Conservation (phyloP, 1,140 invertebrate species). For the Plodia interpunctella region DNA sequence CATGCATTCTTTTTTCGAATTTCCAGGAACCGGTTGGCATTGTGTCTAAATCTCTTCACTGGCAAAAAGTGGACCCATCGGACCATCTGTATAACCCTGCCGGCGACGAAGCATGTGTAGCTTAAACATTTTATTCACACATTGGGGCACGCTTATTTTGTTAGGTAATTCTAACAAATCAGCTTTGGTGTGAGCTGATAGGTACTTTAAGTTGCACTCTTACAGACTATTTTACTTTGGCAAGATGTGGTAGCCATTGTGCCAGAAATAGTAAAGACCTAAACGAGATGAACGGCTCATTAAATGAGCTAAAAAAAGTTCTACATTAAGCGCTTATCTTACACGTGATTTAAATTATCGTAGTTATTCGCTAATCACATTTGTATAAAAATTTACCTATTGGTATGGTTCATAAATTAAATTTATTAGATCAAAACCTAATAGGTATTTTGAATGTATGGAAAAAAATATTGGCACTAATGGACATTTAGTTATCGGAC, state of each 20-base stretch:
- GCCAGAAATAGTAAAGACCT: not conserved
- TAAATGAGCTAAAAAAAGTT: not conserved
- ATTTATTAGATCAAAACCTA: too few relatives aligned
- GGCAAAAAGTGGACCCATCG: conserved; percentile 62
- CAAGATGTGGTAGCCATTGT: not conserved
- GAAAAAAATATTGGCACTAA: too few relatives aligned
- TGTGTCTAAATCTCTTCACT: conserved; percentile 59
- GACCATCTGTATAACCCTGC: conserved; percentile 63
- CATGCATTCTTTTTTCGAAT: conserved; percentile 17
- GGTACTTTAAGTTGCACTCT: not conserved
- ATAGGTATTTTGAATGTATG: too few relatives aligned
- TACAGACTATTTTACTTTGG: not conserved
- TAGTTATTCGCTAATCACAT: not conserved
- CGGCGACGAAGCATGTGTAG: conserved; percentile 30
- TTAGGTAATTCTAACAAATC: not conserved
- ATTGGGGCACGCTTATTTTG: conserved; percentile 20
- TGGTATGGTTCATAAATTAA: too few relatives aligned
- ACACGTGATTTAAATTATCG: not conserved
- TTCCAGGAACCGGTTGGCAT: conserved; percentile 67
- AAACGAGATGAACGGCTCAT: not conserved
- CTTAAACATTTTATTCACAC: conserved; percentile 19
- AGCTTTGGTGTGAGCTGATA: not conserved
- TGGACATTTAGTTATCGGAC: not conserved
- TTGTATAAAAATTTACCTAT: not conserved
- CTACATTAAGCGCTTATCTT: too few relatives aligned